A percentile compares a stretch with the other conserved stretches of the same genome.
These are phyloP conservation scores for Allacma fusca DNA, from an alignment of 2,888 invertebrate genomes.

Conservation along the genomic window DNA sequence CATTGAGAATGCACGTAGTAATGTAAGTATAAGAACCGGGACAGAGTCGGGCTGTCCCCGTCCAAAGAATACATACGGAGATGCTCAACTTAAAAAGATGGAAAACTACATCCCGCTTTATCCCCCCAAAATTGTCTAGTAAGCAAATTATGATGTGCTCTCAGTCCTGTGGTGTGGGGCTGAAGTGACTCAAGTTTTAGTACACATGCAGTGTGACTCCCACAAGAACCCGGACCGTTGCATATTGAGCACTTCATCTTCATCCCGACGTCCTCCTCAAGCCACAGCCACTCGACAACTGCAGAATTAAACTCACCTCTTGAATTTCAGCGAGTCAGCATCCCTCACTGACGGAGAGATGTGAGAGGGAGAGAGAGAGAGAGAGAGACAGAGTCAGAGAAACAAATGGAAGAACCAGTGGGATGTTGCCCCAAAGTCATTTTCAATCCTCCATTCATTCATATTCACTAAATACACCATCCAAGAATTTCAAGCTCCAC, in stretches of 20 bases:
- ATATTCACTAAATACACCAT: conserved; percentile 16
- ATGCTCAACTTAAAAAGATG: too few relatives aligned
- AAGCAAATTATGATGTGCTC: conserved; percentile 23
- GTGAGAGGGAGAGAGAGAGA: neutral
- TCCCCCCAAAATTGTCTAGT: neutral
- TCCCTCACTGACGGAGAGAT: too few relatives aligned
- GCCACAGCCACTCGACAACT: conserved; percentile 42
- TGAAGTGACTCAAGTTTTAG: too few relatives aligned
- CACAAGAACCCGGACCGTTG: neutral
- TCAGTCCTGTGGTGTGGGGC: neutral
- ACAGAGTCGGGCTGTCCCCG: too few relatives aligned
- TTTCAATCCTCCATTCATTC: conserved; percentile 10
- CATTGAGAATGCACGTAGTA: too few relatives aligned
- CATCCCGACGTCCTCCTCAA: conserved; percentile 36
- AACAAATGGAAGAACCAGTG: conserved; percentile 25
- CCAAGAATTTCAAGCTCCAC: too few relatives aligned
- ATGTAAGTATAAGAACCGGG: too few relatives aligned
- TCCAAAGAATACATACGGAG: too few relatives aligned
- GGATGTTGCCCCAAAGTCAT: conserved; percentile 18
- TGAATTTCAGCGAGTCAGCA: conserved; percentile 34
- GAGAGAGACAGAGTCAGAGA: neutral
- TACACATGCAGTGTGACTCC: too few relatives aligned
- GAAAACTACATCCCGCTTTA: neutral
- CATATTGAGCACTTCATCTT: conserved; percentile 35
- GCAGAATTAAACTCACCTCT: conserved; percentile 39